Conservation (phyloP, 1,140 invertebrate genomes). For the Magallana angulata region DNA sequence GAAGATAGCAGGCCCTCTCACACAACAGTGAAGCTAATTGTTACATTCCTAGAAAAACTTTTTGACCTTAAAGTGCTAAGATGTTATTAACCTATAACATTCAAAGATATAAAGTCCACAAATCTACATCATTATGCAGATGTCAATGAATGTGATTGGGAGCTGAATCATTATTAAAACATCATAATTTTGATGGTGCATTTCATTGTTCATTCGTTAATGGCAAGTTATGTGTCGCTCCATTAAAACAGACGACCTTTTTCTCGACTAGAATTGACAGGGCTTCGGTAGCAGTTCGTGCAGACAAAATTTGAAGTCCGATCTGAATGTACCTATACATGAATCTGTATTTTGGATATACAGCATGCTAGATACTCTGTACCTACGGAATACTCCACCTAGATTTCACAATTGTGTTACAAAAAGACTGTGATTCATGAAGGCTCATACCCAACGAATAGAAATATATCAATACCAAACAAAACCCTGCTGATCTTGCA, state of each 20-base stretch:
- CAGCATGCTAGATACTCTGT: conserved; percentile 55
- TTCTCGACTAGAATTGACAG: conserved; percentile 56
- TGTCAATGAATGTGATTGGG: conserved; percentile 64
- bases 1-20: conserved; percentile 4
- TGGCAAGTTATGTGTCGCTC: conserved; percentile 64
- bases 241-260: conserved; percentile 55
- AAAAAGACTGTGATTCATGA: conserved; percentile 60
- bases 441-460: conserved; percentile 41
- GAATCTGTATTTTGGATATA: conserved; percentile 58
- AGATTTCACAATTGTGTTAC: conserved; percentile 62
- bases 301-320: conserved; percentile 43
- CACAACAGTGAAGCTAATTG: conserved; percentile 48
- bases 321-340: conserved; percentile 50
- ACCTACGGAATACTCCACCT: conserved; percentile 53
- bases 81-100: conserved; percentile 29
- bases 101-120: background rate
- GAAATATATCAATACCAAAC: conserved; percentile 48
- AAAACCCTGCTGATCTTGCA: conserved; percentile 62
- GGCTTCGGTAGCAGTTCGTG: conserved; percentile 67
- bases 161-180: conserved; percentile 65
- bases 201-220: conserved; percentile 64
- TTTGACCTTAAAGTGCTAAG: conserved; percentile 20
- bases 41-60: conserved; percentile 19
- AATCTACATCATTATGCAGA: conserved; percentile 68
- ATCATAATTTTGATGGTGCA: conserved; percentile 12